A percentile compares a stretch with the other conserved stretches of the same genome.
These are phyloP conservation scores for Ctenodactylus gundi DNA, from an alignment of 2,113 vertebrate species.

Conservation along the genomic window DNA sequence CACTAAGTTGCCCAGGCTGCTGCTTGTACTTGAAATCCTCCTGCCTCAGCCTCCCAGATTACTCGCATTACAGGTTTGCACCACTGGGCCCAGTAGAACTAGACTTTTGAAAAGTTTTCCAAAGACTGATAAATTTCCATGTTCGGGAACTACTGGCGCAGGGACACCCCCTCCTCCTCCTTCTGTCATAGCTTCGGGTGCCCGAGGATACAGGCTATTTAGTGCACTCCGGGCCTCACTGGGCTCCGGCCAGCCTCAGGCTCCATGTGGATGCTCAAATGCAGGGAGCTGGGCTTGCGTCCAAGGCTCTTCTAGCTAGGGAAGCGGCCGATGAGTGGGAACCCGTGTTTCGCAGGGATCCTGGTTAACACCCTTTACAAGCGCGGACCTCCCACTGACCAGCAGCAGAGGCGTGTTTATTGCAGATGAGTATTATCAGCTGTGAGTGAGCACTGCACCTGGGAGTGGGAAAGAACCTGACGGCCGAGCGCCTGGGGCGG, in stretches of 20 bases:
- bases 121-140: neutral
- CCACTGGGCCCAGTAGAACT: too few species aligned
- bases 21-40: too few species aligned
- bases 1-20: too few species aligned
- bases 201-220: neutral
- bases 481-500: neutral
- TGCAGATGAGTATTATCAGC: neutral
- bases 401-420: neutral
- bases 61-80: too few species aligned
- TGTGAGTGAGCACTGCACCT: slow-evolving; percentile 30
- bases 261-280: neutral
- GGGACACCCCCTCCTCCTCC: neutral
- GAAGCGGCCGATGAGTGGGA: neutral
- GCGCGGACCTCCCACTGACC: neutral
- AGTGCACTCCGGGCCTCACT: neutral
- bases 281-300: neutral
- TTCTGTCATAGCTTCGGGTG: neutral
- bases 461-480: neutral
- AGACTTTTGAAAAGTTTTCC: neutral
- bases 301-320: neutral
- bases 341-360: neutral
- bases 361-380: neutral
- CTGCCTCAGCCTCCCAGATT: too few species aligned
- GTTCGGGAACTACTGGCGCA: neutral
- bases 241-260: neutral